These are phyloP conservation scores for Cheilosia soror DNA, from an alignment of 2,888 invertebrate genomes.

Conservation along the genomic window DNA sequence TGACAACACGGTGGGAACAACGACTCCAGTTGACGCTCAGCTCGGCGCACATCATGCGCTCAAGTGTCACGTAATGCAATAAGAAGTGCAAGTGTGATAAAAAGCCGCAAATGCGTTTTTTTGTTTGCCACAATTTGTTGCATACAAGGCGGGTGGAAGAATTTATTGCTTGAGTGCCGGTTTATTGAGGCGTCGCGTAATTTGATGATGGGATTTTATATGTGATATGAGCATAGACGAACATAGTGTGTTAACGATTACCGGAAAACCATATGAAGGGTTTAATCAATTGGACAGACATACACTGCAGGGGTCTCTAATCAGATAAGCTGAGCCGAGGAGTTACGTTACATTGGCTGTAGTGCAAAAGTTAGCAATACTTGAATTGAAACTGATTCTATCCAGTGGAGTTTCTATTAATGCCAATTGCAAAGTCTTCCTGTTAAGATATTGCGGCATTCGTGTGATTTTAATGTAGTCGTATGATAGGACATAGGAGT, in stretches of 20 bases:
- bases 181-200: slow-evolving; percentile 59
- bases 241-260: slow-evolving; percentile 44
- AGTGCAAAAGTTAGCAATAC: not conserved
- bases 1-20: slow-evolving; percentile 54
- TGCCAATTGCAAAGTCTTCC: not conserved
- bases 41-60: slow-evolving; percentile 40
- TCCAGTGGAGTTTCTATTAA: not conserved
- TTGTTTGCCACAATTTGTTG: slow-evolving; percentile 34
- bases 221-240: slow-evolving; percentile 26
- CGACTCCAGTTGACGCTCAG: slow-evolving; percentile 12
- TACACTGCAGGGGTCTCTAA: slow-evolving; percentile 6
- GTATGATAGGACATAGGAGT: too few species aligned
- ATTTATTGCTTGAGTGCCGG: slow-evolving; percentile 59
- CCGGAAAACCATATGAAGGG: slow-evolving; percentile 58
- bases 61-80: slow-evolving; percentile 66
- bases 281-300: slow-evolving; percentile 56
- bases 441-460: not conserved
- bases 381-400: not conserved
- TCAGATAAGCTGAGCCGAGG: not conserved
- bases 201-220: slow-evolving; percentile 53
- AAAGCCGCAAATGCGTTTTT: slow-evolving; percentile 13
- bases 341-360: not conserved
- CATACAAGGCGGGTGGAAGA: slow-evolving; percentile 30
- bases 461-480: not conserved
- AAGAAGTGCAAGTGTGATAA: slow-evolving; percentile 69